These are phyloP conservation scores for Cyrtonyx montezumae DNA, from an alignment of 2,113 vertebrate species.

Conservation along the genomic window DNA sequence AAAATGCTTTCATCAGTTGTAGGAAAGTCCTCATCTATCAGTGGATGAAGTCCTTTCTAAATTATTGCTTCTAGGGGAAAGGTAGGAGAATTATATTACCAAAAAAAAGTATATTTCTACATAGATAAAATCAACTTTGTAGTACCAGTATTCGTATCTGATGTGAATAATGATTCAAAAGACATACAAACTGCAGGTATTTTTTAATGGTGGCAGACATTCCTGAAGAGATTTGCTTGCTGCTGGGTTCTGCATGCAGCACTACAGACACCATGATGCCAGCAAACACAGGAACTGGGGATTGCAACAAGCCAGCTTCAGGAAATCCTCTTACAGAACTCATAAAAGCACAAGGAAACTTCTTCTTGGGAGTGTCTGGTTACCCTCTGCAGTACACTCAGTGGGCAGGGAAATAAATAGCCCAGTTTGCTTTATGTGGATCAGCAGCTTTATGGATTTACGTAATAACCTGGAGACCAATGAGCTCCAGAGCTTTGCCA, in stretches of 20 bases:
- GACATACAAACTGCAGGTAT: not conserved
- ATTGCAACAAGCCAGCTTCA: slow-evolving; percentile 41
- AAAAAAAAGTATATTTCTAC: not conserved
- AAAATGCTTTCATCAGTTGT: not conserved
- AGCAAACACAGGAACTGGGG: slow-evolving; percentile 5
- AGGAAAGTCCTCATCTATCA: not conserved
- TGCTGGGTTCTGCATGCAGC: not conserved
- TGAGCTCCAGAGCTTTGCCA: not conserved
- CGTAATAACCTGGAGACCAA: not conserved
- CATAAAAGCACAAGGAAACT: not conserved
- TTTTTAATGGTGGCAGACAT: not conserved
- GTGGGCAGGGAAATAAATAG: not conserved
- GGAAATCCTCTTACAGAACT: slow-evolving; percentile 39
- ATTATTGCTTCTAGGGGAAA: not conserved
- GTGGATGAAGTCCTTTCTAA: not conserved
- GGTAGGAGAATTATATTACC: not conserved
- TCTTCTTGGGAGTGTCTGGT: not conserved
- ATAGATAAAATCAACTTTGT: not conserved
- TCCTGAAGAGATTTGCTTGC: not conserved
- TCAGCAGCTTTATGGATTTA: not conserved
- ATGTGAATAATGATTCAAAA: not conserved
- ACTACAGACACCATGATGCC: not conserved
- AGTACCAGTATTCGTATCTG: not conserved
- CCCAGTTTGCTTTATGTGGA: not conserved
- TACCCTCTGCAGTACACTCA: not conserved